Evolutionary conservation across 1,140 invertebrate species (phyloP), one percentile per base, ranked within the genome.

Genomic region (Ceratosolen solmsi): DNA sequence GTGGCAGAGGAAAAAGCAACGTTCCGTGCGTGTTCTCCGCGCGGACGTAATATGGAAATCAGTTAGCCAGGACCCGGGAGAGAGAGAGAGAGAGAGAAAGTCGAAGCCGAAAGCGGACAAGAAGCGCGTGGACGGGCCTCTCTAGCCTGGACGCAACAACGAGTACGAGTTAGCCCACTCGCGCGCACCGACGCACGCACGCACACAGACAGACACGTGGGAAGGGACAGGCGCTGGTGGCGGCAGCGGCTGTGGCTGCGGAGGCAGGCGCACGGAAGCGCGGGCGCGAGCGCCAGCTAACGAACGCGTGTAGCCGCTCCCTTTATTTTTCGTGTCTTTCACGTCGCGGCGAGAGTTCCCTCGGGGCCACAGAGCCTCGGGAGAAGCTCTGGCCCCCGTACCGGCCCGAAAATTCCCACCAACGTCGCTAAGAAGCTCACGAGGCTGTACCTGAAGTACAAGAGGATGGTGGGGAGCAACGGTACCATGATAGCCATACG

Each of bases 401-500:
- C 41, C 75, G 80, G 74, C 80, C 30, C 30, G 22, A 90, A 89
- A 88, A 89, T 88, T 89, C 83, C 85, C 72, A 81, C 86, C 11
- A 83, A 79, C 65, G 74, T 65, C 3, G 82, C 76, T 27, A 88
- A 86, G 76, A 90, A 88, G 83, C 86, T 91, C 79, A 84, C 86
- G 84, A 89, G 86, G 85, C 86, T 92, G 85, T 90, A 87, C 86
- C 81, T 84, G 84, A 89, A 88, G 84, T 89, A 92, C 88, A 91
- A 90, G 84, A 92, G 92, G 85, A 95, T 96, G 95, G 95, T 96
- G 87, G 95, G 95, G 89, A 95, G 93, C 91, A 96, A 95, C 92
- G 95, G 95, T 89, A 96, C 95, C 89, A 94, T 96, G 94, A 94
- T 96, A 91, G 95, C 95, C 87, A 95, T 96, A 88, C 95, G 95